Evolutionary conservation across 2,113 vertebrate species (phyloP), one percentile per base, ranked within the genome.

Genomic region (Oryzias celebensis): DNA sequence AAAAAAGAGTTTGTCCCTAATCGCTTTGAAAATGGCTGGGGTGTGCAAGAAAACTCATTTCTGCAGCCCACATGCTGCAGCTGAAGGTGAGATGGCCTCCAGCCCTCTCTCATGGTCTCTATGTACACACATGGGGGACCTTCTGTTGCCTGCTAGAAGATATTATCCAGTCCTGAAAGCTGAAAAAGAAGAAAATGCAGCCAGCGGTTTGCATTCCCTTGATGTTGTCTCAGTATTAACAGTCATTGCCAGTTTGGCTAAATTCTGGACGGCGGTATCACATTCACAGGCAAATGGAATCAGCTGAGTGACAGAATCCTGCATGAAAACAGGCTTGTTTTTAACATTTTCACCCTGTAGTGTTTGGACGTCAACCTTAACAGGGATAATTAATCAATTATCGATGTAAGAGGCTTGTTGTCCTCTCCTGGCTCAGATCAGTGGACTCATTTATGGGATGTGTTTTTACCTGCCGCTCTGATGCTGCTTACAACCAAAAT

Each of bases 361-460:
- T 43, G 62, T 62, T 63, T 36, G 17, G 73, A 75, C 46, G 52
- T 69, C 43, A 58, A 62, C 73, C 58, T 73, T 62, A 76, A 45
- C 13, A 5, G 31, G 62, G 64, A 70, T 81, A 51, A 81, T 78
- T 74, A 71, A 86, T 82, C 62, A 76, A 76, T 81, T 80, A 76
- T 28, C 69, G 60, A 57, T 58, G 44, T 50, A 62, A 70, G 66
- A 72, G 76, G 52, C 52, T 72, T 62, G 41, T 67, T 75, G 82
- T 71, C 63, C 65, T 68, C 61, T 54, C 52, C 26, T 36, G 49
- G 60, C 71, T 53, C 63, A 54, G 73, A 77, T 78, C 83, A 86
- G 86, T 83, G 71, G 79, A 58, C 18, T 52, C 52, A 55, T 70
- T 83, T 65, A 73, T 72, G 59, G 46, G 65, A 67, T 79, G 62